Evolutionary conservation across 2,888 invertebrate species (phyloP).

Genomic region (Mechanitis messenoides): DNA sequence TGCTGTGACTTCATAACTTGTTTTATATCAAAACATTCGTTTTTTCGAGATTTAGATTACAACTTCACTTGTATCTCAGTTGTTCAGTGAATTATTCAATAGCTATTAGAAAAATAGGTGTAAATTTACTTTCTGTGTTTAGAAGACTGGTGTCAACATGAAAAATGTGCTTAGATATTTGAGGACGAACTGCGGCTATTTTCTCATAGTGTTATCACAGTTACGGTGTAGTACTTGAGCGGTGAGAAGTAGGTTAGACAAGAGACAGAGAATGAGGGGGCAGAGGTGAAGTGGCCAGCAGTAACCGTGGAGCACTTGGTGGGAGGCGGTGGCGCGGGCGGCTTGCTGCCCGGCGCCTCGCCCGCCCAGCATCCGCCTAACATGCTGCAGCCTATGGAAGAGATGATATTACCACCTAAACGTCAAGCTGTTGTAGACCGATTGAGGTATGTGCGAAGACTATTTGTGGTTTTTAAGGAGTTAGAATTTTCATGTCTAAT

Average conservation of each 20-base stretch:
- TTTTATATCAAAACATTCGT: constrained; percentile 52
- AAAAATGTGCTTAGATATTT: constrained; percentile 51
- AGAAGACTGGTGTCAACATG: constrained; percentile 49
- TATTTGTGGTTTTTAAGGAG: not conserved
- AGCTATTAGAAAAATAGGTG: not conserved
- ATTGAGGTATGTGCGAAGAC: constrained; percentile 69
- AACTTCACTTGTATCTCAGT: constrained; percentile 12
- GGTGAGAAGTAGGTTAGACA: constrained; percentile 32
- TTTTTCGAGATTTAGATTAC: constrained; percentile 18
- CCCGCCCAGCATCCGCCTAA: constrained; percentile 79
- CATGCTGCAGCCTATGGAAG: constrained; percentile 78
- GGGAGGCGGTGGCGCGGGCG: constrained; percentile 83
- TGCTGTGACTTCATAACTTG: constrained; percentile 51
- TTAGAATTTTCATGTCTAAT: too few species aligned
- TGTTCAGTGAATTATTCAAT: constrained; percentile 14
- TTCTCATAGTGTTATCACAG: constrained; percentile 55
- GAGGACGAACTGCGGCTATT: constrained; percentile 61
- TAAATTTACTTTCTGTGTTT: constrained; percentile 11
- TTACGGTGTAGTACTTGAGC: constrained; percentile 64
- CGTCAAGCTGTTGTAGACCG: constrained; percentile 91
- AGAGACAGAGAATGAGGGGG: constrained; percentile 50
- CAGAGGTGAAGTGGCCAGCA: constrained; percentile 50
- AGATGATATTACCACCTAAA: constrained; percentile 87
- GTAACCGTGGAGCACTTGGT: constrained; percentile 85
- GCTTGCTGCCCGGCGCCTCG: constrained; percentile 79